Evolutionary conservation across 2,797 vertebrate genomes (phyloP).

Genomic region (Danionella dracula): DNA sequence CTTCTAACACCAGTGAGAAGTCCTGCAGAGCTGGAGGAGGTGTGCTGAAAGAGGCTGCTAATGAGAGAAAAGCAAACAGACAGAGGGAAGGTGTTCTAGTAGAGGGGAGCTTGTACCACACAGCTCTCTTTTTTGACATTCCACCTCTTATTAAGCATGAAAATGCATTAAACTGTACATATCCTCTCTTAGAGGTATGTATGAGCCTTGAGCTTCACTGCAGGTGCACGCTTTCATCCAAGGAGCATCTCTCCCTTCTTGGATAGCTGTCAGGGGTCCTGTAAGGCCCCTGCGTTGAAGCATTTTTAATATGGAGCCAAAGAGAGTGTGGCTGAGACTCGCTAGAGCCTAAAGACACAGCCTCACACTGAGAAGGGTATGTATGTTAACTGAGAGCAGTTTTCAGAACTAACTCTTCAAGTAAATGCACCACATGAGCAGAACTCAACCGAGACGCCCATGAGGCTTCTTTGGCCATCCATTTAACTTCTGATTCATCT

Average conservation of each 20-base stretch:
- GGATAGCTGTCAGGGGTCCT: constrained; percentile 55
- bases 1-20: constrained; percentile 25
- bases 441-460: not conserved
- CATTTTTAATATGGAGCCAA: constrained; percentile 62
- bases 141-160: constrained; percentile 35
- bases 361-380: constrained; percentile 49
- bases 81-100: constrained; percentile 26
- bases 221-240: constrained; percentile 73
- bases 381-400: constrained; percentile 12
- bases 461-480: not conserved
- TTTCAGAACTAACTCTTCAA: constrained; percentile 48
- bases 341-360: constrained; percentile 57
- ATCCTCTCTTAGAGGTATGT: constrained; percentile 22
- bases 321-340: constrained; percentile 44
- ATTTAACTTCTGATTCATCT: not conserved
- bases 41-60: constrained; percentile 40
- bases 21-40: constrained; percentile 40
- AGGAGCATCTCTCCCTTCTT: constrained; percentile 41
- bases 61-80: constrained; percentile 35
- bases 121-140: constrained; percentile 31
- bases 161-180: constrained; percentile 42
- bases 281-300: constrained; percentile 49
- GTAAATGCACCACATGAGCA: constrained; percentile 13
- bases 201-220: constrained; percentile 56
- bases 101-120: constrained; percentile 21